Evolutionary conservation across 2,113 vertebrate genomes (phyloP).

Genomic region (Eulemur rufifrons): DNA sequence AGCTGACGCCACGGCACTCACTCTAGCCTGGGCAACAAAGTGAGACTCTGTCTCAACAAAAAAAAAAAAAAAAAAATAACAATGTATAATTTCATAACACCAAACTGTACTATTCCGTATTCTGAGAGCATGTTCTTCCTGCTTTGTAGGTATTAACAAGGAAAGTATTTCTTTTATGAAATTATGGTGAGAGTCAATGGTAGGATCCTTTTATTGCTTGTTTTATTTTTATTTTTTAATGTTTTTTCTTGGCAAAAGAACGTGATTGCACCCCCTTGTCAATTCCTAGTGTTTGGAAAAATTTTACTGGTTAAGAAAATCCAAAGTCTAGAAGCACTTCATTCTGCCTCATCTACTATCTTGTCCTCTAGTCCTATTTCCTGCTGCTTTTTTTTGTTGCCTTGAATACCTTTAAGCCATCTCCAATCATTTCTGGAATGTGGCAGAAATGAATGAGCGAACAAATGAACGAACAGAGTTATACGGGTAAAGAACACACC

Average conservation of each 20-base stretch:
- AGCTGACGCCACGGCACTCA: too few relatives aligned
- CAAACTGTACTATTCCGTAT: not conserved
- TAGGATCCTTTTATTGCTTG: not conserved
- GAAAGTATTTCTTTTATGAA: not conserved
- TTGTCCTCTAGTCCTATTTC: not conserved
- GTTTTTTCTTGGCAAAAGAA: conserved; percentile 14
- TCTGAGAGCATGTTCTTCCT: not conserved
- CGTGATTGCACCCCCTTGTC: not conserved
- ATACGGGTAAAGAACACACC: not conserved
- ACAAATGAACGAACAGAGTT: not conserved
- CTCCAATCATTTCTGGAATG: not conserved
- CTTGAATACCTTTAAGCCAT: not conserved
- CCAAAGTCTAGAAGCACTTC: not conserved
- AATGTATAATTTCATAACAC: not conserved
- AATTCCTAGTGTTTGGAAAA: not conserved
- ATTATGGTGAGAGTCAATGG: not conserved
- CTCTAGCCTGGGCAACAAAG: too few relatives aligned
- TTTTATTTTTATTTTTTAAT: not conserved
- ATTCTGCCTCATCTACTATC: not conserved
- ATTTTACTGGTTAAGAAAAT: not conserved
- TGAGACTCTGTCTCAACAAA: too few relatives aligned
- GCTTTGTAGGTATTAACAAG: not conserved
- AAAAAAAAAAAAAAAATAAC: not conserved
- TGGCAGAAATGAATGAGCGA: not conserved
- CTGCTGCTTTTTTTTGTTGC: not conserved